Evolutionary conservation across 2,797 vertebrate species (phyloP).

Genomic region (Xiphophorus birchmanni): DNA sequence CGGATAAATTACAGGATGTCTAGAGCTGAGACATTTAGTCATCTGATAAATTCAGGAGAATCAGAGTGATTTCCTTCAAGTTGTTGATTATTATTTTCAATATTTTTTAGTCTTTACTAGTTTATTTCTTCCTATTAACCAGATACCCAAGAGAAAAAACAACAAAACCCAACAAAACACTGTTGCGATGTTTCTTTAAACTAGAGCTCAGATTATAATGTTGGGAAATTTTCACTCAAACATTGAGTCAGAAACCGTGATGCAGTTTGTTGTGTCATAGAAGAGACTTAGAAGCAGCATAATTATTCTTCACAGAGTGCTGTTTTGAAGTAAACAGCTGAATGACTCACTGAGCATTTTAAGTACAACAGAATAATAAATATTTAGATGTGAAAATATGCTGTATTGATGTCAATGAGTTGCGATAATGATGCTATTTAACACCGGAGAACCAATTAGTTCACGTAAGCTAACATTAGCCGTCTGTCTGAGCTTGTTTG

Average conservation of each 20-base stretch:
- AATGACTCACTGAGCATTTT: neutral
- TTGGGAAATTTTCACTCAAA: neutral
- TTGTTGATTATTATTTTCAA: neutral
- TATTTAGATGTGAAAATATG: neutral
- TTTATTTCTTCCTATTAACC: neutral
- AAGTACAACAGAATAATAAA: neutral
- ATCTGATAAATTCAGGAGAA: conserved; percentile 23
- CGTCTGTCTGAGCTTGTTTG: neutral
- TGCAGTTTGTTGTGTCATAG: neutral
- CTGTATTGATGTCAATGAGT: neutral
- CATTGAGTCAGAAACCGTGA: neutral
- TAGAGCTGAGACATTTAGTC: conserved; percentile 2
- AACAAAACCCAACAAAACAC: neutral
- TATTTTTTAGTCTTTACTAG: neutral
- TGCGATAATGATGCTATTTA: neutral
- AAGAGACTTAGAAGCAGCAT: neutral
- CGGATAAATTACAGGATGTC: conserved; percentile 8
- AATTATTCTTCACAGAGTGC: neutral
- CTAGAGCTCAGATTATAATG: neutral
- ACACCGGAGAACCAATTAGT: neutral
- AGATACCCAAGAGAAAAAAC: neutral
- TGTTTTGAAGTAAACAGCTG: neutral
- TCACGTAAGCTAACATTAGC: neutral
- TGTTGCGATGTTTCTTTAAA: neutral
- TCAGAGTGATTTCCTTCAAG: neutral